Evolutionary conservation across 2,797 vertebrate species (phyloP).

Genomic region (Oreochromis grahami): DNA sequence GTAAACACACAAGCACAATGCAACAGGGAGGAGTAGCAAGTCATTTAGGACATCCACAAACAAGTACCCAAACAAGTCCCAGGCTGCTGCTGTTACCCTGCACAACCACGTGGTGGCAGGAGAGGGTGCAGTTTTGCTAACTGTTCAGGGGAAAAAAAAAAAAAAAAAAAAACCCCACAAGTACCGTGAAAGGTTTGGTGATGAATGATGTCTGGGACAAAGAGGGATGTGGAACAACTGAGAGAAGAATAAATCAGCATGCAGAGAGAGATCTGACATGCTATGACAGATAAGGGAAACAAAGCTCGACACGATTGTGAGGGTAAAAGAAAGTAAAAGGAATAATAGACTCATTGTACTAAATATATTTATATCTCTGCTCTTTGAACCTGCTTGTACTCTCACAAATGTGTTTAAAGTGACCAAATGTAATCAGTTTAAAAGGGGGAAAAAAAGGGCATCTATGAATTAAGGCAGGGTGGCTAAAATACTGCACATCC

Average conservation of each 20-base stretch:
- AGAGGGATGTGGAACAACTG: not conserved
- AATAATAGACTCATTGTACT: constrained; percentile 27
- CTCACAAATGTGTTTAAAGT: constrained; percentile 5
- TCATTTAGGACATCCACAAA: constrained; percentile 39
- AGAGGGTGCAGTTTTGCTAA: constrained; percentile 27
- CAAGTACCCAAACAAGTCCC: not conserved
- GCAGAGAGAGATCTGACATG: constrained; percentile 48
- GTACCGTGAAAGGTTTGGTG: constrained; percentile 24
- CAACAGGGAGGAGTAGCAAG: constrained; percentile 34
- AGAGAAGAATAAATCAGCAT: constrained; percentile 29
- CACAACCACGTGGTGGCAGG: constrained; percentile 40
- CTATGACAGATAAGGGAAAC: constrained; percentile 29
- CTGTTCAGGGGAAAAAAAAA: not conserved
- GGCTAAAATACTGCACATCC: constrained; percentile 66
- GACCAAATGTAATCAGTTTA: constrained; percentile 20
- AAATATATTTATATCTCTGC: constrained; percentile 23
- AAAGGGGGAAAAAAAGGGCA: not conserved
- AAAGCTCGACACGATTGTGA: constrained; percentile 4
- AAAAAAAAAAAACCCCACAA: not conserved
- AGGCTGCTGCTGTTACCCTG: constrained; percentile 23
- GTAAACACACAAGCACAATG: constrained; percentile 48
- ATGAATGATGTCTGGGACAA: constrained; percentile 36
- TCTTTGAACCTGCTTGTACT: constrained; percentile 2
- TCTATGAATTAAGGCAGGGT: constrained; percentile 72
- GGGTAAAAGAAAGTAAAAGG: not conserved